Evolutionary conservation across 2,113 vertebrate species (phyloP), one percentile per base, ranked within the genome.

Genomic region (Coreoperca whiteheadi): DNA sequence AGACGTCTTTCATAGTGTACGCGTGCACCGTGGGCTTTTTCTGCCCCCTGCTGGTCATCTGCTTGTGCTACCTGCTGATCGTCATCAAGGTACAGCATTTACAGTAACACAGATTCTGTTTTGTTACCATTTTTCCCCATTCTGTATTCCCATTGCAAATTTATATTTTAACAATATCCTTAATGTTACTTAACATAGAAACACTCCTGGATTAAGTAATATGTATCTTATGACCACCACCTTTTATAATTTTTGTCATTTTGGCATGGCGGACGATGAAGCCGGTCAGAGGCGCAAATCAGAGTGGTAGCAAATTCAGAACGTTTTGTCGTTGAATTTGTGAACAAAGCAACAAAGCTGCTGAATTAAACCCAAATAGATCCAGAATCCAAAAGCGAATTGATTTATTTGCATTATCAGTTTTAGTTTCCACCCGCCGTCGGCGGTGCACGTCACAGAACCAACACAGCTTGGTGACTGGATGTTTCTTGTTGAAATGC

Each of bases 1-100:
- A 96, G 63, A 95, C 98, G 0, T 95, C 96, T 0, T 99, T 99
- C 83, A 98, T 99, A 2, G 76, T 99, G 81, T 98, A 98, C 91
- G 98, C 97, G 0, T 96, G 97, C 2, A 96, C 95, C 0, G 91
- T 98, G 39, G 98, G 98, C 8, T 98, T 99, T 94, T 97, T 98
- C 3, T 97, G 96, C 41, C 98, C 98, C 0, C 94, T 99, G 86
- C 92, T 97, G 89, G 95, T 99, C 77, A 99, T 99, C 88, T 98
- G 97, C 79, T 91, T 99, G 64, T 99, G 98, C 88, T 97, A 98
- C 86, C 95, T 99, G 82, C 96, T 99, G 48, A 99, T 99, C 0
- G 96, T 99, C 4, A 93, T 97, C 80, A 98, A 98, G 93, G 93
- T 94, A 88, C 3, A 43, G 25, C 25, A 32, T 18, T 50, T 39